These are phyloP conservation scores for Drosophila simulans DNA, from an alignment of 1,140 invertebrate species.

Conservation along the genomic window DNA sequence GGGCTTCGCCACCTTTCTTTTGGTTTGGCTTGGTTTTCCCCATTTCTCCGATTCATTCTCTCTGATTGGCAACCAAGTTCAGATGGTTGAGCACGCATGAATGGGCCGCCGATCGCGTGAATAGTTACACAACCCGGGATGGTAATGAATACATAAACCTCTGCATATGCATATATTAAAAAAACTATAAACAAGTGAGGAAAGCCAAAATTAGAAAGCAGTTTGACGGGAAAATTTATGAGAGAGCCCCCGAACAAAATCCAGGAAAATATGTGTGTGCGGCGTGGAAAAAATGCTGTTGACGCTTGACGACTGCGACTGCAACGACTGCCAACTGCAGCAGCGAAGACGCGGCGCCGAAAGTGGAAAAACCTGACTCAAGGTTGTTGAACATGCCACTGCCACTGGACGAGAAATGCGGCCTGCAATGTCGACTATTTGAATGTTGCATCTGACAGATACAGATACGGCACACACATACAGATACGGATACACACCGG, in stretches of 20 bases:
- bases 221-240: constrained; percentile 71
- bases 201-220: constrained; percentile 77
- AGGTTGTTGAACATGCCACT: constrained; percentile 82
- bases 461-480: constrained; percentile 41
- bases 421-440: constrained; percentile 71
- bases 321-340: constrained; percentile 21
- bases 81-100: constrained; percentile 54
- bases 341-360: constrained; percentile 49
- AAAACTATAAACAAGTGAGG: constrained; percentile 50
- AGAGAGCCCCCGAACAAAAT: constrained; percentile 38
- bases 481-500: constrained; percentile 12
- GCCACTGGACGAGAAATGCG: constrained; percentile 51
- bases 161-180: constrained; percentile 36
- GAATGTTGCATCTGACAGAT: constrained; percentile 80
- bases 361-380: constrained; percentile 85
- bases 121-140: constrained; percentile 70
- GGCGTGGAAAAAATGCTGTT: constrained; percentile 55
- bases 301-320: constrained; percentile 57
- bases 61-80: constrained; percentile 49
- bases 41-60: constrained; percentile 29
- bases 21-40: neutral
- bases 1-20: constrained; percentile 56
- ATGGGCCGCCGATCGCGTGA: constrained; percentile 73
- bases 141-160: constrained; percentile 29
- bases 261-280: constrained; percentile 44